These are phyloP conservation scores for Camponotus floridanus DNA, from an alignment of 1,140 invertebrate genomes.

Conservation along the genomic window DNA sequence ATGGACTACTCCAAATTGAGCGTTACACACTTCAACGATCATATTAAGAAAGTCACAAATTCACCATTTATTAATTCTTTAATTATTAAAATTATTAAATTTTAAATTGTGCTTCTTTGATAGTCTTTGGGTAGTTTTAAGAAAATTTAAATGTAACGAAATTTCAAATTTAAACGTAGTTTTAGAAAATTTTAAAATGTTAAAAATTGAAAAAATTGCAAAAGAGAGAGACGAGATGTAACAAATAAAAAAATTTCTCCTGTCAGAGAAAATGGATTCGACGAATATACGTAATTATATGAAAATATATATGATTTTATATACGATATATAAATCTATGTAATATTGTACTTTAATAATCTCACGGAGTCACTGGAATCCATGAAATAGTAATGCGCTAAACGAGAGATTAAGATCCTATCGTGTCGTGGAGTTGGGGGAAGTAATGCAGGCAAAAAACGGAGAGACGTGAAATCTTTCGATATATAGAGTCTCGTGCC, in stretches of 20 bases:
- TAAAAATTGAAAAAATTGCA: not conserved
- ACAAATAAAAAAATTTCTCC: not conserved
- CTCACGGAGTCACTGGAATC: not conserved
- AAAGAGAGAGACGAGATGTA: not conserved
- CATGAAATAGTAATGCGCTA: not conserved
- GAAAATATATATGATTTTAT: not conserved
- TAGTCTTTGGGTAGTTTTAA: conserved; percentile 5
- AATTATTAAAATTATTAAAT: not conserved
- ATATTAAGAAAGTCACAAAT: not conserved
- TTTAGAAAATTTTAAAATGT: conserved; percentile 12
- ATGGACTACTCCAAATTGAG: not conserved
- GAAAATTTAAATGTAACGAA: not conserved
- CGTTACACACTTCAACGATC: not conserved
- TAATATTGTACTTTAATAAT: not conserved
- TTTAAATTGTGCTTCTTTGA: not conserved
- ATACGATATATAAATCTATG: not conserved
- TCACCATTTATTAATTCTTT: not conserved
- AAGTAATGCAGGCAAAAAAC: conserved; percentile 18
- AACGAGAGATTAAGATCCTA: conserved; percentile 39
- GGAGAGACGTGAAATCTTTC: conserved; percentile 32
- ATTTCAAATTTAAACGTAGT: conserved; percentile 24
- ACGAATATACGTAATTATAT: not conserved
- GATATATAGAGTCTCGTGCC: conserved; percentile 2
- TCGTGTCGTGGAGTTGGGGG: not conserved
- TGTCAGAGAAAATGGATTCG: too few relatives aligned